Evolutionary conservation across 2,113 vertebrate genomes (phyloP).

Genomic region (Atlantisia rogersi): DNA sequence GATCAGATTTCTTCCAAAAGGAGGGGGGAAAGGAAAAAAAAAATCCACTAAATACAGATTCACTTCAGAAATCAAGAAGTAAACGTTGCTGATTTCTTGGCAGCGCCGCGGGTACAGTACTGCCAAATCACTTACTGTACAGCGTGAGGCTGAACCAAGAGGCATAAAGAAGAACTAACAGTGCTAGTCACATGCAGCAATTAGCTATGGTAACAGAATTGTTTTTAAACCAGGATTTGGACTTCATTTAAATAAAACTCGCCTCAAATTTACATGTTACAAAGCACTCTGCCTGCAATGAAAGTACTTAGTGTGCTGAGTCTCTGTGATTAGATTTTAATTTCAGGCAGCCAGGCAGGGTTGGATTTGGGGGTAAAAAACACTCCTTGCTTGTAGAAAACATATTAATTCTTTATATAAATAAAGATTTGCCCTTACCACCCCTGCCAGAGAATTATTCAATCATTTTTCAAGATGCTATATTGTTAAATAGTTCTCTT

Average conservation of each 20-base stretch:
- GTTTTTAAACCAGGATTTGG: conserved; percentile 59
- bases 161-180: conserved; percentile 45
- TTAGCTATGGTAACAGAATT: conserved; percentile 65
- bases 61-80: conserved; percentile 24
- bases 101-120: neutral
- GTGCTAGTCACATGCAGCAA: conserved; percentile 57
- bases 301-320: neutral
- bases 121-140: conserved; percentile 51
- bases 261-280: conserved; percentile 50
- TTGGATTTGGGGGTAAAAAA: neutral
- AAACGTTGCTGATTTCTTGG: conserved; percentile 61
- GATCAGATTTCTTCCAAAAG: neutral
- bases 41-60: neutral
- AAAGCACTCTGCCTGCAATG: conserved; percentile 35
- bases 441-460: neutral
- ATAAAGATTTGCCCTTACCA: neutral
- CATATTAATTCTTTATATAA: conserved; percentile 22
- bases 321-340: conserved; percentile 57
- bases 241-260: conserved; percentile 63
- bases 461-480: neutral
- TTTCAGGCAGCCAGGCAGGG: conserved; percentile 17
- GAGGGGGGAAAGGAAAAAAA: too few relatives aligned
- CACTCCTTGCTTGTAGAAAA: conserved; percentile 33
- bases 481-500: conserved; percentile 53
- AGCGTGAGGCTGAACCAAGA: conserved; percentile 17